Conservation (phyloP, 2,113 vertebrate genomes). For the Menidia beryllina region DNA sequence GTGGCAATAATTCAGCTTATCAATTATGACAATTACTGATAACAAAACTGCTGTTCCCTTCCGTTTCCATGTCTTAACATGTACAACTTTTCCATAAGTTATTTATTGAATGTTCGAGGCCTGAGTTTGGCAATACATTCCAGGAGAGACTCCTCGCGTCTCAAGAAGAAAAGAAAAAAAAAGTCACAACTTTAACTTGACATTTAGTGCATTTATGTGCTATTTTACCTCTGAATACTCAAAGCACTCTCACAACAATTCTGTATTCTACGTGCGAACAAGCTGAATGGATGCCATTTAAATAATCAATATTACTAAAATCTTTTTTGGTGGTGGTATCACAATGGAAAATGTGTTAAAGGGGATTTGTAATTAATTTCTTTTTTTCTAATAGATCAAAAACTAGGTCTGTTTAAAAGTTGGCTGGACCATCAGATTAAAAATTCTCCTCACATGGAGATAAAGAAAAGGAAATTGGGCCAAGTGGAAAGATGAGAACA, state of each 20-base stretch:
- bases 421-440: conserved; percentile 55
- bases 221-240: conserved; percentile 75
- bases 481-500: conserved; percentile 50
- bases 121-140: conserved; percentile 87
- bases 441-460: conserved; percentile 44
- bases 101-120: conserved; percentile 81
- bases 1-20: conserved; percentile 82
- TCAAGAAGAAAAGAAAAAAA: conserved; percentile 64
- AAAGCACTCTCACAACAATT: conserved; percentile 68
- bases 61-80: conserved; percentile 80
- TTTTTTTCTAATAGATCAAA: conserved; percentile 36
- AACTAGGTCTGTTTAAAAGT: conserved; percentile 55
- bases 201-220: conserved; percentile 87
- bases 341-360: conserved; percentile 45
- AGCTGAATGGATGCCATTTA: conserved; percentile 73
- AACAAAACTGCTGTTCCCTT: conserved; percentile 76
- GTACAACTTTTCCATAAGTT: conserved; percentile 75
- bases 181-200: conserved; percentile 80
- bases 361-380: conserved; percentile 35
- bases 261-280: conserved; percentile 72
- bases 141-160: conserved; percentile 77
- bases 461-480: conserved; percentile 21
- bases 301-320: conserved; percentile 53
- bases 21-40: conserved; percentile 68
- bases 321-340: conserved; percentile 50